Base-by-base conservation (phyloP, 2,888 invertebrate genomes). In the Lochmaea capreae region DNA sequence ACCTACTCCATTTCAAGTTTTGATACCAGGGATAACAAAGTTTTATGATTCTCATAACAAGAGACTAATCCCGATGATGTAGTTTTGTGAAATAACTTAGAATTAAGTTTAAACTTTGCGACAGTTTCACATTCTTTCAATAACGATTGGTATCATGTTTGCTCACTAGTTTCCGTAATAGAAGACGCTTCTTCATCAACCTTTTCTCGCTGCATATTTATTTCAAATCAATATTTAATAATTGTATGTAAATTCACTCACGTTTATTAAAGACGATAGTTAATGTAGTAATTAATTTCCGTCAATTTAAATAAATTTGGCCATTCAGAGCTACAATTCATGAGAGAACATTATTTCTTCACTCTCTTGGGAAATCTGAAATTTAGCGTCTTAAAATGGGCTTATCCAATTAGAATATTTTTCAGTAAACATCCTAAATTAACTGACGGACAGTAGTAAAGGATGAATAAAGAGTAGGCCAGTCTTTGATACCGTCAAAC, bases 321-420 rank as follows among this genome's bases (percentile, higher is more conserved):
- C 74, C 67, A 68, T 74, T 71, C 71, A 65, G 62, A 49, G 71
- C 59, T 39, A 42, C 62, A 57, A 72, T 75, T 70, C 71, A 71
- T 72, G 75, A 73, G 71, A 73, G 72, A 72, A 66, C 69, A 71
- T 74, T 73, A 71, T 75, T 67, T 62, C 59, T 65, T 49, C 39
- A 58, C 12, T 42, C 69, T 66, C 72, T 54, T 39, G 66, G 75
- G 75, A 72, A 75, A 73, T 72, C 65, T 72, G 69, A 71, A 77
- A 77, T 73, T 75, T 77, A 73, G 63, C 68, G 69, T 75, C 72
- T 75, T 72, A 71, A 75, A 72, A 75, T 74, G 72, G 70, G 74
- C 74, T 77, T 71, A 75, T 68, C 74, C 73, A 75, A 77, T 77
- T 77, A 73, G 71, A 63, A 73, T 71, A 76, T 72, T 74, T 76